Percentiles rank a stretch among this genome's conserved stretches.
Evolutionary conservation across 1,140 invertebrate species (phyloP).

Genomic region (Caerostris darwini): DNA sequence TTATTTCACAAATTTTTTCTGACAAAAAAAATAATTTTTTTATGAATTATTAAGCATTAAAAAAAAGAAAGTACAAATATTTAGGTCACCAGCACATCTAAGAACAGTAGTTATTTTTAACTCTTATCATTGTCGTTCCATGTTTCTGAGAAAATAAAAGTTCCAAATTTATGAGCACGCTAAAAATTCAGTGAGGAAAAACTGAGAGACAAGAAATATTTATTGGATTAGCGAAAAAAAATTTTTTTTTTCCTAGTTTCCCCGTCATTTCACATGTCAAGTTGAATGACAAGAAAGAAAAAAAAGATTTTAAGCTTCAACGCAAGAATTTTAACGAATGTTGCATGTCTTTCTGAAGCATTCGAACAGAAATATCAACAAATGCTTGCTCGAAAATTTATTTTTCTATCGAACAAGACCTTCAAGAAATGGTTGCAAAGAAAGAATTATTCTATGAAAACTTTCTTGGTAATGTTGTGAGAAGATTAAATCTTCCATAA

Average conservation of each 20-base stretch:
- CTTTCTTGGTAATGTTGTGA: background rate
- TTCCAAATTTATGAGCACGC: background rate
- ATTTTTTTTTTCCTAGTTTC: background rate
- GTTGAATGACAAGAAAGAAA: background rate
- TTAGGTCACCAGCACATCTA: background rate
- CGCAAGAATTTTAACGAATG: conserved; percentile 29
- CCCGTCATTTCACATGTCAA: background rate
- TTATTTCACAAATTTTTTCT: too few relatives aligned
- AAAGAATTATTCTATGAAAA: background rate
- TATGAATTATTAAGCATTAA: too few relatives aligned
- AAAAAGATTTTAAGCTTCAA: background rate
- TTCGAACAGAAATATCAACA: background rate
- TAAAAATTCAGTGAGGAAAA: background rate
- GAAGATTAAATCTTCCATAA: background rate
- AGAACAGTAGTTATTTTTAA: background rate
- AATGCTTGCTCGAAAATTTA: background rate
- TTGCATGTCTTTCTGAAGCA: background rate
- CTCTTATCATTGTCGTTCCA: background rate
- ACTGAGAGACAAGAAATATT: background rate
- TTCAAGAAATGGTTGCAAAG: background rate
- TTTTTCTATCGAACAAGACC: background rate
- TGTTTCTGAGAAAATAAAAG: background rate
- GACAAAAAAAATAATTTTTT: too few relatives aligned
- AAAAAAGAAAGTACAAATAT: background rate
- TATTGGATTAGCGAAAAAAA: background rate